Conservation (phyloP, 1,140 invertebrate genomes). For the Condylostylus longicornis region DNA sequence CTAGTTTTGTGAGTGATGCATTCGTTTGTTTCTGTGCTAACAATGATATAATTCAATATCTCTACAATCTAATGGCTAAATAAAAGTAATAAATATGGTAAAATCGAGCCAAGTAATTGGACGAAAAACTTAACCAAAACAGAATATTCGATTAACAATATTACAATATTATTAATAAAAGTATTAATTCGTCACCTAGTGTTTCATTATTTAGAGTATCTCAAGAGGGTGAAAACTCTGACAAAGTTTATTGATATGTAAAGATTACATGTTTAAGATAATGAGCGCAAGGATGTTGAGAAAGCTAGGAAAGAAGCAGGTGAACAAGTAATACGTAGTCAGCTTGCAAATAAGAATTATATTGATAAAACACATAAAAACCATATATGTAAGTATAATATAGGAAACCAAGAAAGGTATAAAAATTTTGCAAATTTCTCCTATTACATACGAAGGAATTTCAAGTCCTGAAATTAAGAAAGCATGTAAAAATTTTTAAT, state of each 20-base stretch:
- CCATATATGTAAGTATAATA: too few relatives aligned
- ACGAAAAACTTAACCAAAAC: background rate
- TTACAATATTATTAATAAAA: background rate
- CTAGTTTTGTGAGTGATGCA: background rate
- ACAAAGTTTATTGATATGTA: background rate
- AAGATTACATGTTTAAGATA: background rate
- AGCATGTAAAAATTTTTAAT: too few relatives aligned
- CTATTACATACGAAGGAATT: too few relatives aligned
- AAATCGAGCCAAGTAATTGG: background rate
- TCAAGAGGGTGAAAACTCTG: background rate
- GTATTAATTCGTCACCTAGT: background rate
- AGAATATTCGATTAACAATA: slow-evolving; percentile 2
- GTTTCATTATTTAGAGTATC: background rate
- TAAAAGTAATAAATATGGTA: background rate
- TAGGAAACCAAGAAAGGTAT: too few relatives aligned
- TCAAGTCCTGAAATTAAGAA: too few relatives aligned
- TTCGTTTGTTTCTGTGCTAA: background rate
- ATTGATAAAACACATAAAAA: too few relatives aligned
- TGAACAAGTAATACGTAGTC: background rate
- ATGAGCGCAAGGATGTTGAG: background rate
- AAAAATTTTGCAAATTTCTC: too few relatives aligned
- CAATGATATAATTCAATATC: background rate
- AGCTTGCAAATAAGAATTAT: background rate
- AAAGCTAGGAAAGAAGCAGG: background rate
- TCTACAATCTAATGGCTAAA: background rate